Base-by-base conservation (phyloP, 2,113 vertebrate genomes). In the Neolamprologus kungweensis region DNA sequence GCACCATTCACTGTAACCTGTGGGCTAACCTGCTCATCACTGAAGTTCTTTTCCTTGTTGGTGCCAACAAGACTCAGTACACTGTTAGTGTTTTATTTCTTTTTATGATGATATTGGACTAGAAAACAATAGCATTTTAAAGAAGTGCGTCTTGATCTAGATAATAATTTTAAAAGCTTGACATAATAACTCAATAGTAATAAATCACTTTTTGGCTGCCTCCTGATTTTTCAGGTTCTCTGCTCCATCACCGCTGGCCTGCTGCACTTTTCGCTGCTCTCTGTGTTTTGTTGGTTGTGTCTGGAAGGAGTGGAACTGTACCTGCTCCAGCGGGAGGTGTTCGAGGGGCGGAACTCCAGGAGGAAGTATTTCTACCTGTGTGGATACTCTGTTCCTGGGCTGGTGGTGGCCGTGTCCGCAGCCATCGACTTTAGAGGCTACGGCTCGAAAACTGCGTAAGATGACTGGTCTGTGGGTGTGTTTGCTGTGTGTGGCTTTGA, bases 351-450 rank as follows among this genome's bases (percentile, higher is more conserved):
- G 12, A 97, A 97, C 79, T 98, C 98, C 28, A 97, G 98, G 55
- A 97, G 96, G 87, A 97, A 97, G 81, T 98, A 98, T 92, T 98
- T 98, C 94, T 99, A 99, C 94, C 95, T 98, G 51, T 97, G 97
- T 1, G 98, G 98, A 11, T 99, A 99, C 92, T 97, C 97, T 84
- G 96, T 99, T 89, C 98, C 98, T 0, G 97, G 97, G 4, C 94
- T 98, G 82, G 97, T 99, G 87, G 98, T 99, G 80, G 97, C 97
- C 26, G 97, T 98, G 10, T 98, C 98, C 0, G 97, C 97, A 0
- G 98, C 98, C 82, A 96, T 98, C 6, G 98, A 99, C 95, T 98
- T 98, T 95, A 97, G 97, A 84, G 97, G 98, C 93, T 99, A 99
- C 2, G 97, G 98, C 91, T 98, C 97, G 0, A 96, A 97, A 92